Conservation (phyloP, 2,797 vertebrate species). For the Sphenopsis melanotis region DNA sequence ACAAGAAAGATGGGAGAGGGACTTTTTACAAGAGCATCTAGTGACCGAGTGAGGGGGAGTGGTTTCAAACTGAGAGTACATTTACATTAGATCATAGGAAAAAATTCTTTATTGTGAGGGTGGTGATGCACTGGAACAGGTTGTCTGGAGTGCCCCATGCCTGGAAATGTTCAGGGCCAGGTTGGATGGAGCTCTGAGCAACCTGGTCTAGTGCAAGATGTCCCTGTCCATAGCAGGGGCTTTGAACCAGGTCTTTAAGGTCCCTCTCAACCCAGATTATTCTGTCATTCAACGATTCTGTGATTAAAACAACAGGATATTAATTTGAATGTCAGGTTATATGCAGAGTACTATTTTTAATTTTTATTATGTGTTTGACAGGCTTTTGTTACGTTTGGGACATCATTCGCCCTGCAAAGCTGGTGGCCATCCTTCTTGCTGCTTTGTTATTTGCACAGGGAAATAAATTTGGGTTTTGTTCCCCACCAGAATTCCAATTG, state of each 20-base stretch:
- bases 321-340: neutral
- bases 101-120: neutral
- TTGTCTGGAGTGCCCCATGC: neutral
- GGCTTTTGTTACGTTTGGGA: neutral
- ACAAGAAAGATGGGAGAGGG: neutral
- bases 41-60: neutral
- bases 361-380: neutral
- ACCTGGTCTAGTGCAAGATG: neutral
- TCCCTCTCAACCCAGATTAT: neutral
- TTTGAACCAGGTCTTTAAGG: neutral
- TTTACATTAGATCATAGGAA: neutral
- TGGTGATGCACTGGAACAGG: neutral
- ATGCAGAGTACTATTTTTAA: neutral
- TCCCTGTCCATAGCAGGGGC: neutral
- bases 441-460: neutral
- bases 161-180: neutral
- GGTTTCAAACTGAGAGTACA: neutral
- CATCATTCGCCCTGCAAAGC: neutral
- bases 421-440: neutral
- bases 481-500: fast-evolving
- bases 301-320: neutral
- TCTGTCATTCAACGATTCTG: neutral
- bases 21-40: neutral
- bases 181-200: neutral
- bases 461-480: neutral